phyloP scores from a whole-genome alignment of 2,888 invertebrate genomes.

The Tetanocera ferruginea region DNA sequence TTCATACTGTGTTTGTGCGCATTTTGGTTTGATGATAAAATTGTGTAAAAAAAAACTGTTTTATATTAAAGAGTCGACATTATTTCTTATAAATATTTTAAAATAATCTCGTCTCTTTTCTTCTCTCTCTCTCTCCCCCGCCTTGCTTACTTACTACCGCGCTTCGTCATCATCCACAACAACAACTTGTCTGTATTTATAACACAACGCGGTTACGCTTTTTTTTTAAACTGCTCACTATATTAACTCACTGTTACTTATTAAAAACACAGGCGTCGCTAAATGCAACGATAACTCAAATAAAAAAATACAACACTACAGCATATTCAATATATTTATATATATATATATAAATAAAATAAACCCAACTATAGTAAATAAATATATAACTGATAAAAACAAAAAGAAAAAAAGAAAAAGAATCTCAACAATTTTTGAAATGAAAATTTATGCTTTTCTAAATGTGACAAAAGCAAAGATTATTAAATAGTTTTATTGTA shows the following conservation, averaged over 20 bases:
- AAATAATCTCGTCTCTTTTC: background rate
- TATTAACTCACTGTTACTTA: background rate
- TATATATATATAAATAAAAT: background rate
- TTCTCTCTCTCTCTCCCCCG: slow-evolving; percentile 10
- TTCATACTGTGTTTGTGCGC: background rate
- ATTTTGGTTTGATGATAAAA: background rate
- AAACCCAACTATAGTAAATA: background rate
- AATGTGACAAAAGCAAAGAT: background rate
- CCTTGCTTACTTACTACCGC: background rate
- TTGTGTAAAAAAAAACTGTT: background rate
- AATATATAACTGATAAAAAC: background rate
- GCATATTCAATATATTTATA: slow-evolving; percentile 20
- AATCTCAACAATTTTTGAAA: background rate
- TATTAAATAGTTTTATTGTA: slow-evolving; percentile 26
- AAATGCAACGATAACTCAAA: slow-evolving; percentile 21
- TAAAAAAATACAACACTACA: background rate
- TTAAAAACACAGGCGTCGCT: slow-evolving; percentile 17
- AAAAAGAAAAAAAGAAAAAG: background rate
- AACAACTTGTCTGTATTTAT: background rate
- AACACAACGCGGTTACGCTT: background rate
- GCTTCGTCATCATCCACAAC: slow-evolving; percentile 6
- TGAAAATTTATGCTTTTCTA: slow-evolving; percentile 10
- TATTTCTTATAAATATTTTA: background rate
- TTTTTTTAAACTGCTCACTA: background rate
- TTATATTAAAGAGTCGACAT: background rate